A percentile compares a stretch with the other conserved stretches of the same genome.
phyloP scores from a whole-genome alignment of 2,113 vertebrate species.

The Todiramphus chloris region DNA sequence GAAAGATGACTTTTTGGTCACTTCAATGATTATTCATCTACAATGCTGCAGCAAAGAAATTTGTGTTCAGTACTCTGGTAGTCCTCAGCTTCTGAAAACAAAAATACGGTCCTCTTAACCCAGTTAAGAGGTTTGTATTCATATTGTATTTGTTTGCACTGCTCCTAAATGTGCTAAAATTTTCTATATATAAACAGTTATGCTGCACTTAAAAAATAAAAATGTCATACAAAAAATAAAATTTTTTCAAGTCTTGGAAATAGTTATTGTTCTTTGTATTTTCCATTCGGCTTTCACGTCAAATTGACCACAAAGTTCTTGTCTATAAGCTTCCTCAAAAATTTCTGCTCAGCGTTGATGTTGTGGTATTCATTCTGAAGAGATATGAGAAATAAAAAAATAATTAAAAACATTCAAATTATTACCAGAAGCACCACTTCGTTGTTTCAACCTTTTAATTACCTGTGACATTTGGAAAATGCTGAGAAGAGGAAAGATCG shows the following conservation, averaged over 20 bases:
- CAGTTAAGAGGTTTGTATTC: background rate
- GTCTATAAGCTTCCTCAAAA: conserved; percentile 80
- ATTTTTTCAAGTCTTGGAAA: conserved; percentile 48
- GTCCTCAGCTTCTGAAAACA: background rate
- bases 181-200: background rate
- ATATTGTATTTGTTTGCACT: background rate
- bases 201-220: conserved; percentile 71
- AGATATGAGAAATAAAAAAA: background rate
- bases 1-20: background rate
- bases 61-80: background rate
- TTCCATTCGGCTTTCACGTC: conserved; percentile 67
- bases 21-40: background rate
- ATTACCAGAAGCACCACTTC: background rate
- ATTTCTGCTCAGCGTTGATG: conserved; percentile 77
- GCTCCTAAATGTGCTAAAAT: background rate
- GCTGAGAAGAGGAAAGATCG: background rate
- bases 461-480: background rate
- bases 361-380: conserved; percentile 81
- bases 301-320: conserved; percentile 77
- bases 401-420: background rate
- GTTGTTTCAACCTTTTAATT: background rate
- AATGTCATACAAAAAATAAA: conserved; percentile 75
- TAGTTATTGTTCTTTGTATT: conserved; percentile 11
- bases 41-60: background rate
- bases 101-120: background rate